phyloP scores from a whole-genome alignment of 2,888 invertebrate species.

The Lysandra coridon region DNA sequence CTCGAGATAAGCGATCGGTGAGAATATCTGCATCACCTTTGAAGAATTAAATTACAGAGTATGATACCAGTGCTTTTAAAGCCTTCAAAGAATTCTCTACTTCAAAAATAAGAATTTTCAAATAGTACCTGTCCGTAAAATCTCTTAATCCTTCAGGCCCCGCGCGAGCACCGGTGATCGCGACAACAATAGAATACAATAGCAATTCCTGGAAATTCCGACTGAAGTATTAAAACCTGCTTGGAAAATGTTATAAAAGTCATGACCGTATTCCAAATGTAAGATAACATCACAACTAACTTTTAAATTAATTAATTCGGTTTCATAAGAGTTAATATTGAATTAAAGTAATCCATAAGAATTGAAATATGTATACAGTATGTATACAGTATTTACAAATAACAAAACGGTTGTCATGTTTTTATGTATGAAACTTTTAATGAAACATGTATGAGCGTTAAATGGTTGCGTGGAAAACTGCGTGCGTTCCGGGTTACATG shows the following conservation, averaged over 20 bases:
- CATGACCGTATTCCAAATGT: neutral
- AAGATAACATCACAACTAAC: neutral
- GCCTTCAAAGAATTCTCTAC: neutral
- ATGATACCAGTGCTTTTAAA: neutral
- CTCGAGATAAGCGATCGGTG: conserved; percentile 6
- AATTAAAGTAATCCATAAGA: neutral
- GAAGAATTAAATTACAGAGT: neutral
- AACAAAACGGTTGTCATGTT: neutral
- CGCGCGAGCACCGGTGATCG: too few relatives aligned
- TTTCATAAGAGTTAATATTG: neutral
- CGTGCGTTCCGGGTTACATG: neutral
- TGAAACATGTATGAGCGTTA: neutral
- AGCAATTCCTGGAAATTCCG: too few relatives aligned
- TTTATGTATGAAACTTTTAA: neutral
- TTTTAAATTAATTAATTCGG: neutral
- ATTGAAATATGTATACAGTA: neutral
- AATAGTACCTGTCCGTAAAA: too few relatives aligned
- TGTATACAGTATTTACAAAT: neutral
- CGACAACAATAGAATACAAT: too few relatives aligned
- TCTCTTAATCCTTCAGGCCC: too few relatives aligned
- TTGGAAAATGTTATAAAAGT: too few relatives aligned
- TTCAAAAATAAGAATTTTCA: too few relatives aligned
- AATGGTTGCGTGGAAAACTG: neutral
- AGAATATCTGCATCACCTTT: neutral
- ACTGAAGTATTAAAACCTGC: too few relatives aligned